Base-by-base conservation (phyloP, 2,888 invertebrate species). In the Macropis europaea region DNA sequence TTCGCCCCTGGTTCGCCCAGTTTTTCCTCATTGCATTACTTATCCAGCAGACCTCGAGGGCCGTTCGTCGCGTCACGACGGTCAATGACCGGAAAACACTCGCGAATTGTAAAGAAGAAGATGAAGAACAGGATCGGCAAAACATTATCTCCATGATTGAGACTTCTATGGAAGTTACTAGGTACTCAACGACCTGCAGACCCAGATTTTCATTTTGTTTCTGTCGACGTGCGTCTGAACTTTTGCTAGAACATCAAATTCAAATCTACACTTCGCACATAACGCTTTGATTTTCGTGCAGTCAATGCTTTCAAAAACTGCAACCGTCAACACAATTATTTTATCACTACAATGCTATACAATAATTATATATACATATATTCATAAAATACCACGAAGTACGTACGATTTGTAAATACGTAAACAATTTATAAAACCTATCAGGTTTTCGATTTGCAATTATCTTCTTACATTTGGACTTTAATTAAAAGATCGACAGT, bases 51-150 rank as follows among this genome's bases (percentile, higher is more conserved):
- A 53, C 67, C 59, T 64, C 71, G 68, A 69, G 67, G 67, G 72
- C 71, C 71, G 67, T 69, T 79, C 57, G 63, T 73, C 69, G 63
- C 26, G 36, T 61, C 53, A 42, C 38, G 61, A 66, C 66, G 84
- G 82, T 84, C 84, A 80, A 79, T 74, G 85, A 85, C 85, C 84
- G 81, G 82, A 72, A 85, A 83, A 81, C 77, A 74, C 75, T 53
- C 54, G 70, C 54, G 38, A 70, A 69, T 69, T 40, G 40, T 42
- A 7, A 24, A 53, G 32, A 56, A 69, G 57, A 63, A 74, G 54
- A 26, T 6, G 47, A 60, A 52, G 52, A 68, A 61, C 67, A 75
- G 42, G 64, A 68, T 42, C 45, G 28, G 50, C 43, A 56, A 52
- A 45, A 50, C 43, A 40, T 57, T 34, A 17, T 50, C n/a, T n/a